phyloP scores from a whole-genome alignment of 2,888 invertebrate genomes.

The Onchidella celtica region DNA sequence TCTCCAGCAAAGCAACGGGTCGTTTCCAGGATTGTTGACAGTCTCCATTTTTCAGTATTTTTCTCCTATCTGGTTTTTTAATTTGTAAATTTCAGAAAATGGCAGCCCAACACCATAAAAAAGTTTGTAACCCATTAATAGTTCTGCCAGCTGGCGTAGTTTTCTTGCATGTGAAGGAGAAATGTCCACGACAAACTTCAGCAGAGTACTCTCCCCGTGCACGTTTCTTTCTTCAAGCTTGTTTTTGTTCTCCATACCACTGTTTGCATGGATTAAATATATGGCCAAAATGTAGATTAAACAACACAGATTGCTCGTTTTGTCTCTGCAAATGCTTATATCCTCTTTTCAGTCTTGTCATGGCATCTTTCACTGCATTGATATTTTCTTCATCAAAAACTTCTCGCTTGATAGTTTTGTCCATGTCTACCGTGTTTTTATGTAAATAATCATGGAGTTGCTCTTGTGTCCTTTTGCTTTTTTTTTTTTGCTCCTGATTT shows the following conservation, averaged over 20 bases:
- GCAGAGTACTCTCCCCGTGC: not conserved
- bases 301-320: not conserved
- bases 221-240: not conserved
- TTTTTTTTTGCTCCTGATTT: too few species aligned
- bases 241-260: not conserved
- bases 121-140: not conserved
- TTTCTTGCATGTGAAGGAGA: not conserved
- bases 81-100: not conserved
- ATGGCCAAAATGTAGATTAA: not conserved
- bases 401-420: not conserved
- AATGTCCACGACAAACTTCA: not conserved
- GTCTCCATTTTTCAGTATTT: too few species aligned
- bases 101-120: not conserved
- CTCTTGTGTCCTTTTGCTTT: not conserved
- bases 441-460: not conserved
- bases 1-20: too few species aligned
- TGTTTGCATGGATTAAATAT: not conserved
- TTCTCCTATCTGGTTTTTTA: too few species aligned
- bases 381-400: not conserved
- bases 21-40: too few species aligned
- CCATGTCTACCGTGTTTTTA: not conserved
- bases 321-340: not conserved
- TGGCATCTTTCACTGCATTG: not conserved
- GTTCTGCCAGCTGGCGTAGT: not conserved
- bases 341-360: not conserved